Evolutionary conservation across 2,888 invertebrate genomes (phyloP).

Genomic region (Opisthograptis luteolata): DNA sequence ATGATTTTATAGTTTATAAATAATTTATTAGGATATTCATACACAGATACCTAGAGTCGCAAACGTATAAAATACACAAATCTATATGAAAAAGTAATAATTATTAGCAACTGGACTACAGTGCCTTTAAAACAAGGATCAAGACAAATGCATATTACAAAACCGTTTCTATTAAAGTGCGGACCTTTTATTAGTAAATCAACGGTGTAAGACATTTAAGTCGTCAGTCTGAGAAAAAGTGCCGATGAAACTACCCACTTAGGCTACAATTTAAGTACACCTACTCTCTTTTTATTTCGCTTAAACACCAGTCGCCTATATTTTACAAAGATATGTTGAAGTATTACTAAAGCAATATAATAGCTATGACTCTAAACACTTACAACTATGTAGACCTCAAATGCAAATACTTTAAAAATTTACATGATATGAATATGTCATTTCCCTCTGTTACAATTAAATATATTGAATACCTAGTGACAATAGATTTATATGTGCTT

Average conservation of each 20-base stretch:
- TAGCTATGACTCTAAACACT: slow-evolving; percentile 82
- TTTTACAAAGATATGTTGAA: slow-evolving; percentile 82
- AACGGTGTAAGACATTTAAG: slow-evolving; percentile 48
- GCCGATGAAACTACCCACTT: slow-evolving; percentile 56
- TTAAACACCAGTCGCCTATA: slow-evolving; percentile 68
- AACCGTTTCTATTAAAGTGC: too few species aligned
- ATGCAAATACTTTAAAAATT: slow-evolving; percentile 83
- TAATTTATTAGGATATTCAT: slow-evolving; percentile 79
- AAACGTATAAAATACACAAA: slow-evolving; percentile 67
- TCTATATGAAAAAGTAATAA: slow-evolving; percentile 52
- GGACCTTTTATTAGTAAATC: background rate
- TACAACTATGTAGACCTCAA: slow-evolving; percentile 83
- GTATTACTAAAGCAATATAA: slow-evolving; percentile 82
- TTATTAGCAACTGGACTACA: slow-evolving; percentile 58
- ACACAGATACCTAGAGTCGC: slow-evolving; percentile 67
- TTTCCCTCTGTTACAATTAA: slow-evolving; percentile 79
- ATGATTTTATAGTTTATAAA: slow-evolving; percentile 81
- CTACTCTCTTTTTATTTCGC: slow-evolving; percentile 47
- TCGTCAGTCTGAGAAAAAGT: slow-evolving; percentile 69
- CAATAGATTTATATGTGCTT: slow-evolving; percentile 51
- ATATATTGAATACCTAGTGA: slow-evolving; percentile 67
- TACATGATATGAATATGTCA: slow-evolving; percentile 85
- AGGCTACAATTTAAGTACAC: slow-evolving; percentile 43
- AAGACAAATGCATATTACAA: slow-evolving; percentile 76
- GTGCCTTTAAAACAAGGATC: slow-evolving; percentile 63